Evolutionary conservation across 2,113 vertebrate genomes (phyloP).

Genomic region (Platysteira castanea): DNA sequence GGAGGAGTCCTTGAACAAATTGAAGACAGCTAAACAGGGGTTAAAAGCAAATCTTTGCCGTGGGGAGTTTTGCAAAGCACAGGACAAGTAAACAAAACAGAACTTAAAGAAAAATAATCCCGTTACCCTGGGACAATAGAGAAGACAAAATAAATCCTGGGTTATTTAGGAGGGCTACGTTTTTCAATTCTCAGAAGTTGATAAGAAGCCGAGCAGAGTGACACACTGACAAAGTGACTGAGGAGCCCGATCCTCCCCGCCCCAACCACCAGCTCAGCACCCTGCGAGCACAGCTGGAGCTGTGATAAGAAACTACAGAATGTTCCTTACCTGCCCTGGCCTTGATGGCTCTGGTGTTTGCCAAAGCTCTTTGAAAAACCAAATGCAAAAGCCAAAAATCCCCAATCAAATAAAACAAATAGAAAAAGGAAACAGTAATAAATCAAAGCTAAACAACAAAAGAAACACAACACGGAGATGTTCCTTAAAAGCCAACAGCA

Average conservation of each 20-base stretch:
- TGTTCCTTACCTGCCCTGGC: conserved; percentile 52
- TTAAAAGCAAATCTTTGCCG: neutral
- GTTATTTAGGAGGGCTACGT: neutral
- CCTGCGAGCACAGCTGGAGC: neutral
- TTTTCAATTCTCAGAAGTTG: neutral
- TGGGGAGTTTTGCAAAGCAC: neutral
- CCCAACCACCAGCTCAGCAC: neutral
- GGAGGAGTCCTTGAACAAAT: neutral
- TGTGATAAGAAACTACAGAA: neutral
- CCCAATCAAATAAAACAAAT: neutral
- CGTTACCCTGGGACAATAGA: accelerated
- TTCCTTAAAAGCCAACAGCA: conserved; percentile 24
- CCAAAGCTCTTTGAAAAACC: conserved; percentile 14
- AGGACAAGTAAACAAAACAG: neutral
- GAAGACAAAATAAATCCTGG: neutral
- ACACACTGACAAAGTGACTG: neutral
- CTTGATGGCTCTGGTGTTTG: conserved; percentile 3
- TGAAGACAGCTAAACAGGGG: neutral
- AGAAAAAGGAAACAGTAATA: neutral
- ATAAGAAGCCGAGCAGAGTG: neutral
- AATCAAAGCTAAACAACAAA: neutral
- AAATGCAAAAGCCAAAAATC: neutral
- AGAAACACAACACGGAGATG: neutral
- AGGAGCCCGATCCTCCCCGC: neutral
- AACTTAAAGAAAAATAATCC: neutral